Evolutionary conservation across 2,113 vertebrate species (phyloP).

Genomic region (Paramisgurnus dabryanus): DNA sequence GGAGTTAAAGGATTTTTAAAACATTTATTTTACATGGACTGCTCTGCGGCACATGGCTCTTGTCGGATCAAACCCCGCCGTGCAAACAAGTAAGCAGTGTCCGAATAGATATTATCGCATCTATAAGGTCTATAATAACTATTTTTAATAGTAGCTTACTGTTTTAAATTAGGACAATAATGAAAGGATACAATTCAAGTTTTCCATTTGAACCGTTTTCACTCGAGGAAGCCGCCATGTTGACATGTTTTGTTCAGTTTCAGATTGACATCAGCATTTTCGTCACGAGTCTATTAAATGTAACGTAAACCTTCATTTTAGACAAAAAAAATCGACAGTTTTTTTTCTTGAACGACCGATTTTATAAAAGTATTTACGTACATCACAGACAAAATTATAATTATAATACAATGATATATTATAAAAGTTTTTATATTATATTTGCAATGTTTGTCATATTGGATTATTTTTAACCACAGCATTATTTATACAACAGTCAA

Average conservation of each 20-base stretch:
- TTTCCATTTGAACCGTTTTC: conserved; percentile 31
- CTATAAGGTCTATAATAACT: too few species aligned
- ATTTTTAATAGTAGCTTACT: background rate
- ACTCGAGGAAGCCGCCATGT: conserved; percentile 31
- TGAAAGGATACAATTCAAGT: conserved; percentile 74
- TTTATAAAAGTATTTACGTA: too few species aligned
- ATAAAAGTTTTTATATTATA: background rate
- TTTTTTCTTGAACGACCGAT: background rate
- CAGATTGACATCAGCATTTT: conserved; percentile 16
- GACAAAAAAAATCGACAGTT: background rate
- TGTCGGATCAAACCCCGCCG: background rate
- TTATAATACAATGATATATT: too few species aligned
- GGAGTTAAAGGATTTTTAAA: conserved; percentile 52
- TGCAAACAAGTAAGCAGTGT: background rate
- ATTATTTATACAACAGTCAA: background rate
- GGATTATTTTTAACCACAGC: background rate
- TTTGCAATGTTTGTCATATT: background rate
- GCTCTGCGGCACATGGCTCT: background rate
- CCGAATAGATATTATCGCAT: background rate
- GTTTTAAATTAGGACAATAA: background rate
- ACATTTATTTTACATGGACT: background rate
- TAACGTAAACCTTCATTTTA: background rate
- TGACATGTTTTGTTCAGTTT: conserved; percentile 1
- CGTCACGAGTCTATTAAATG: background rate
- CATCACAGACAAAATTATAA: too few species aligned